These are phyloP conservation scores for Otus sunia DNA, from an alignment of 2,113 vertebrate genomes.

Conservation along the genomic window DNA sequence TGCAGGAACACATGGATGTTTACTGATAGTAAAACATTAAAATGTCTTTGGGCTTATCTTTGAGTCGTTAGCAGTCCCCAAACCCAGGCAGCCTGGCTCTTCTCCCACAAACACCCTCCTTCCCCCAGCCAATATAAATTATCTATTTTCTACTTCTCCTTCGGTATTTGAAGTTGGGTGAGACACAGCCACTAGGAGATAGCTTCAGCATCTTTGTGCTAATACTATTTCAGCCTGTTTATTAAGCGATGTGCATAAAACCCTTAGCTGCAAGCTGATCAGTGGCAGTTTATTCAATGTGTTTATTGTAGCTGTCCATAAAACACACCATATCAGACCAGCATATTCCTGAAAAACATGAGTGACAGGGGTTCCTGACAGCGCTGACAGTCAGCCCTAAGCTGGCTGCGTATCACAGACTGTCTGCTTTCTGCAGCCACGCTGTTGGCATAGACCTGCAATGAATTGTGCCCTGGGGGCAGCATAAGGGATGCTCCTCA, in stretches of 20 bases:
- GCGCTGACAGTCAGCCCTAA: not conserved
- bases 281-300: not conserved
- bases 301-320: not conserved
- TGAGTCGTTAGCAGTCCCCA: not conserved
- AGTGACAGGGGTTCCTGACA: not conserved
- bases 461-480: no score
- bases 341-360: accelerated
- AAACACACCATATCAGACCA: accelerated
- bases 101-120: not conserved
- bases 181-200: not conserved
- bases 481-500: not conserved
- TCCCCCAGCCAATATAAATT: not conserved
- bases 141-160: not conserved
- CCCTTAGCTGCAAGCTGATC: not conserved
- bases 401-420: not conserved
- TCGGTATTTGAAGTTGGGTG: not conserved
- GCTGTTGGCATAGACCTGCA: accelerated
- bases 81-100: not conserved
- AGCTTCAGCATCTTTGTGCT: not conserved
- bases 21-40: not conserved
- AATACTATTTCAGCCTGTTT: not conserved
- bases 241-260: not conserved
- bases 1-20: not conserved
- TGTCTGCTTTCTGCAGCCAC: not conserved
- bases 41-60: not conserved